Percentiles rank a stretch among this genome's conserved stretches.
These are phyloP conservation scores for Myotis pilosus DNA, from an alignment of 2,797 vertebrate species.

Conservation along the genomic window DNA sequence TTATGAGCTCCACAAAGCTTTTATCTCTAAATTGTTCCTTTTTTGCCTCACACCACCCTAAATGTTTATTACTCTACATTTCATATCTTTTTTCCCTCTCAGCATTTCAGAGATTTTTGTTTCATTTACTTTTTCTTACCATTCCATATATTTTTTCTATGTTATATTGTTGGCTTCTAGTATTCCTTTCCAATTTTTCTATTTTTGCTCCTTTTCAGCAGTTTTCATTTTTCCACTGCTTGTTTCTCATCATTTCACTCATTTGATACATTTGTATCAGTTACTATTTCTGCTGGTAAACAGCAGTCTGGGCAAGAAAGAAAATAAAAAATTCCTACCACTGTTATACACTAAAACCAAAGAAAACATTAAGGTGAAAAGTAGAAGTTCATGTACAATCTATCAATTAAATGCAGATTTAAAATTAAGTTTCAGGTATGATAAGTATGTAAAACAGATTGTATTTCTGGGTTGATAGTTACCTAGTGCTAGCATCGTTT, in stretches of 20 bases:
- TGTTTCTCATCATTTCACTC: neutral
- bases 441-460: slow-evolving; percentile 58
- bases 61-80: neutral
- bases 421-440: slow-evolving; percentile 64
- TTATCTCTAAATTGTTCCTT: neutral
- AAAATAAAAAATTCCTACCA: slow-evolving; percentile 33
- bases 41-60: neutral
- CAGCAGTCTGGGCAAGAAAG: slow-evolving; percentile 21
- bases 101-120: neutral
- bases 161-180: neutral
- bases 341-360: neutral
- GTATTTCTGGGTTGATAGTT: slow-evolving; percentile 56
- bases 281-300: slow-evolving; percentile 51
- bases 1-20: neutral
- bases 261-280: neutral
- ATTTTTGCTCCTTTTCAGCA: slow-evolving; percentile 43
- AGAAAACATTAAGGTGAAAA: slow-evolving; percentile 65
- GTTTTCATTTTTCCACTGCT: slow-evolving; percentile 30
- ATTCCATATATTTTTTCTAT: neutral
- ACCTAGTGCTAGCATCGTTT: slow-evolving; percentile 40
- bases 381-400: slow-evolving; percentile 44
- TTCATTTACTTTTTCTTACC: neutral
- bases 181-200: slow-evolving; percentile 34
- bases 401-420: slow-evolving; percentile 65
- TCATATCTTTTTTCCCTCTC: neutral